These are phyloP conservation scores for Carcina quercana DNA, from an alignment of 2,888 invertebrate genomes.

Conservation along the genomic window DNA sequence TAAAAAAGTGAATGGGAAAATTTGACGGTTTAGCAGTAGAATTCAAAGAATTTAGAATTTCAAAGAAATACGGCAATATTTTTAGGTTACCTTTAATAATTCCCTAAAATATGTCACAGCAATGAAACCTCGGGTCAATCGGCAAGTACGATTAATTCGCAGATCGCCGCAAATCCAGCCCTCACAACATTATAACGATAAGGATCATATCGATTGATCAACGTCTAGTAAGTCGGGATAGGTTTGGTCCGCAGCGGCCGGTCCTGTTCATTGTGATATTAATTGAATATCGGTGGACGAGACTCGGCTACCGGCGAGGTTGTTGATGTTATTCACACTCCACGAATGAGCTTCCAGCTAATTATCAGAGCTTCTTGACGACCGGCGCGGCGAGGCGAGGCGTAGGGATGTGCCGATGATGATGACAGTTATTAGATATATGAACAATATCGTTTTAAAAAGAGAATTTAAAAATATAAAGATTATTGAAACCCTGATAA, in stretches of 20 bases:
- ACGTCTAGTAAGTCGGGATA: neutral
- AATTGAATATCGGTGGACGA: conserved; percentile 48
- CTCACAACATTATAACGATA: too few relatives aligned
- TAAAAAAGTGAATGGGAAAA: too few relatives aligned
- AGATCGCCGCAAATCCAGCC: too few relatives aligned
- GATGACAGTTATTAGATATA: neutral
- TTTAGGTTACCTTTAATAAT: too few relatives aligned
- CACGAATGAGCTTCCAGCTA: conserved; percentile 57
- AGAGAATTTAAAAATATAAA: neutral
- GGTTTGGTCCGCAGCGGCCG: conserved; percentile 24
- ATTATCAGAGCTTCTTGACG: conserved; percentile 36
- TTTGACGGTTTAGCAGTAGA: too few relatives aligned
- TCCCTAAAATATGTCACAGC: too few relatives aligned
- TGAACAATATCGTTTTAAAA: neutral
- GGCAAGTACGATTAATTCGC: too few relatives aligned
- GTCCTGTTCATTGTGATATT: conserved; percentile 31
- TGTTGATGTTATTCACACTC: conserved; percentile 52
- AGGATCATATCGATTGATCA: neutral
- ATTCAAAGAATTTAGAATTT: too few relatives aligned
- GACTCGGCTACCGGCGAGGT: conserved; percentile 49
- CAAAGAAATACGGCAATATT: too few relatives aligned
- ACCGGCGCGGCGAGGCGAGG: conserved; percentile 35
- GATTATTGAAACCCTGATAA: too few relatives aligned
- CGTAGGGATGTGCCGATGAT: neutral
- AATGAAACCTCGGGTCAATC: too few relatives aligned